Conservation (phyloP, 2,113 vertebrate species). For the Perca schrenkii region DNA sequence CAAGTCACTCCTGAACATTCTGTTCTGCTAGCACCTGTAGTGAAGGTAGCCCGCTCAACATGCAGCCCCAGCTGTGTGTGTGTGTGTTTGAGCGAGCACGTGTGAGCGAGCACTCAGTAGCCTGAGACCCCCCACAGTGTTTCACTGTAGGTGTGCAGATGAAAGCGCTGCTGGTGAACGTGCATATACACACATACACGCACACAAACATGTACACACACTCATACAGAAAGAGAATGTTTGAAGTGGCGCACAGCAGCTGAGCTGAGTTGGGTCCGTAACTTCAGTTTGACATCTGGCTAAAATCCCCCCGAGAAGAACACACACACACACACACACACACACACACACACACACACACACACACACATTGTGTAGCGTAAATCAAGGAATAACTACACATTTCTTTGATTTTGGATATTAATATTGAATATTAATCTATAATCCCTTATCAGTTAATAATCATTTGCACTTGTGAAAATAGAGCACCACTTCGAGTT, state of each 20-base stretch:
- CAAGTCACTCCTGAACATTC: slow-evolving; percentile 16
- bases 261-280: slow-evolving; percentile 68
- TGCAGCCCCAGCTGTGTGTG: slow-evolving; percentile 44
- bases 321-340: slow-evolving; percentile 20
- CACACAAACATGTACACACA: slow-evolving; percentile 19
- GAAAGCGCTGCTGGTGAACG: slow-evolving; percentile 68
- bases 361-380: too few relatives aligned
- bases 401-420: too few relatives aligned
- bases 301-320: slow-evolving; percentile 42
- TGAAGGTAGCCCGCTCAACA: slow-evolving; percentile 55
- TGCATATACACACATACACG: slow-evolving; percentile 32
- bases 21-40: slow-evolving; percentile 31
- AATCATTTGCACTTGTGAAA: too few relatives aligned
- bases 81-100: too few relatives aligned
- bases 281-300: slow-evolving; percentile 76
- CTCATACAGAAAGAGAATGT: slow-evolving; percentile 36
- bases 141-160: slow-evolving; percentile 77
- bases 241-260: slow-evolving; percentile 75
- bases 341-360: slow-evolving; percentile 13
- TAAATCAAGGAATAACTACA: too few relatives aligned
- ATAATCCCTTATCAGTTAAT: too few relatives aligned
- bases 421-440: too few relatives aligned
- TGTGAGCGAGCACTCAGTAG: slow-evolving; percentile 34
- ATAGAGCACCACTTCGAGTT: too few relatives aligned
- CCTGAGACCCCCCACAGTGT: slow-evolving; percentile 56